Evolutionary conservation across 2,888 invertebrate genomes (phyloP), one percentile per base, ranked within the genome.

Genomic region (Tinea pellionella): DNA sequence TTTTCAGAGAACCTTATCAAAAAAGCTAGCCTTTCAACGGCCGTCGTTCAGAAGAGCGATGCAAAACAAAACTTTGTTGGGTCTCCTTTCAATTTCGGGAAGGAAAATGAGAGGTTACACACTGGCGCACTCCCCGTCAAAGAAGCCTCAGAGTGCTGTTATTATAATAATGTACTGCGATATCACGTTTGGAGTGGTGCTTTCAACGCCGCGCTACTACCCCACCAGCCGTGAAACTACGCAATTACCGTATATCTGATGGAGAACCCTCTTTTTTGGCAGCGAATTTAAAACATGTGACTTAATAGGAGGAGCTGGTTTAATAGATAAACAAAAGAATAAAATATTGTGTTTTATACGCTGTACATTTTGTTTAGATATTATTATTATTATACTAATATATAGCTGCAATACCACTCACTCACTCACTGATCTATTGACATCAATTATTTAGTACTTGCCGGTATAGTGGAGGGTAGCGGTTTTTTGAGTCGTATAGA

Each of bases 21-120:
- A 85, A 85, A 86, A 82, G 86, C 75, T 79, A 78, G 81, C 79
- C 77, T 84, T 84, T 85, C 83, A 84, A 70, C 74, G 73, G 79
- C 77, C 78, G 77, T 76, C 73, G 76, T 68, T 68, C 71, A 77
- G 13, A 77, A 78, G 77, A 73, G 78, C 80, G 78, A 83, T 80
- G 85, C 82, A 84, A 85, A 86, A 85, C 83, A 86, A 86, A 83
- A 85, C 85, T 83, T 86, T 85, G 85, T 81, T 78, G 74, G 75
- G 74, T 74, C 78, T 79, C 78, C 85, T 87, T 86, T 87, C 84
- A 85, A 85, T 84, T 87, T 87, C 68, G 84, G 83, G 77, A 77
- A 79, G 80, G 85, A 85, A 85, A 85, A 86, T 84, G 82, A 83
- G 80, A 80, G 84, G 83, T 80, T 83, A 80, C 81, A 81, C 77